Evolutionary conservation across 2,113 vertebrate genomes (phyloP).

Genomic region (Pantherophis guttatus): DNA sequence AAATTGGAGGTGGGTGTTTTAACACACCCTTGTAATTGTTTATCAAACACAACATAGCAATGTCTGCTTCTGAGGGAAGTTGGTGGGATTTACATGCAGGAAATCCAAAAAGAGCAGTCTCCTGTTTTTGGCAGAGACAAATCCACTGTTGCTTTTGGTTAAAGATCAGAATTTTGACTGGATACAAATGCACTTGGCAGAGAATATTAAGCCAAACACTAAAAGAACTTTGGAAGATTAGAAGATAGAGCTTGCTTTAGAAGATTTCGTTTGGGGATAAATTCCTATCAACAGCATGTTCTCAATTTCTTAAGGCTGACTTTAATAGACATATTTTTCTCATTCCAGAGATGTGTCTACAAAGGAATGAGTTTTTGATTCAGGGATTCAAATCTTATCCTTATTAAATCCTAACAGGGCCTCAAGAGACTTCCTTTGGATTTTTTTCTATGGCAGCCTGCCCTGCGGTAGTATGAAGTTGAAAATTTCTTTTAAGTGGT

Average conservation of each 20-base stretch:
- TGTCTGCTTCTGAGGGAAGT: background rate
- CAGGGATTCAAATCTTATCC: background rate
- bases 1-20: background rate
- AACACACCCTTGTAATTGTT: background rate
- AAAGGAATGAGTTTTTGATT: background rate
- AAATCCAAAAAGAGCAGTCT: constrained; percentile 59
- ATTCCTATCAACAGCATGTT: constrained; percentile 27
- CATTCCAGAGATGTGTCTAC: background rate
- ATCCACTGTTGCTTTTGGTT: constrained; percentile 66
- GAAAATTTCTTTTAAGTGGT: background rate
- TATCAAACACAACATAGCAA: background rate
- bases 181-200: constrained; percentile 60
- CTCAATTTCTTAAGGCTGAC: background rate
- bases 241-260: constrained; percentile 33
- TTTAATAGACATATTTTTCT: background rate
- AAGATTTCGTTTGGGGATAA: constrained; percentile 30
- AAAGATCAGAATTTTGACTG: constrained; percentile 57
- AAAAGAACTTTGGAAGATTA: constrained; percentile 46
- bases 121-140: constrained; percentile 61
- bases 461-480: background rate
- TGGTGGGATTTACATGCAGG: constrained; percentile 56
- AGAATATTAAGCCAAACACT: constrained; percentile 43
- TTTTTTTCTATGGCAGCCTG: background rate
- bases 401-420: background rate
- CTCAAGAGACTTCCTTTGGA: background rate